Evolutionary conservation across 2,113 vertebrate species (phyloP).

Genomic region (Pteruthius melanotis): DNA sequence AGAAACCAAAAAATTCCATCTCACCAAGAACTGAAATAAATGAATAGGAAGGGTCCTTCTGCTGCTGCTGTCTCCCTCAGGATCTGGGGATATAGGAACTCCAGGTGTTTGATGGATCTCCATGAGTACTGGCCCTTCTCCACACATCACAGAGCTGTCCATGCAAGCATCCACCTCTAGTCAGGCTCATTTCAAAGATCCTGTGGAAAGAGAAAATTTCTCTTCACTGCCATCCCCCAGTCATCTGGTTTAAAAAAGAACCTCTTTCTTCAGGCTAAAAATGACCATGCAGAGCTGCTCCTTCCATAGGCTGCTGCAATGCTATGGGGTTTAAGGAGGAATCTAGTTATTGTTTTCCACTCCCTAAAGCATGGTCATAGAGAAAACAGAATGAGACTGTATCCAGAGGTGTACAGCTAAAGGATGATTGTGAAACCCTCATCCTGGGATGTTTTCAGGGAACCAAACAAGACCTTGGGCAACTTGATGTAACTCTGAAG

Average conservation of each 20-base stretch:
- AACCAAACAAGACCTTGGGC: not conserved
- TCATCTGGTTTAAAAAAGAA: not conserved
- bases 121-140: constrained; percentile 69
- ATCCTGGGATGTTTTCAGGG: not conserved
- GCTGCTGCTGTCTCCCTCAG: not conserved
- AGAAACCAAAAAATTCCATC: not conserved
- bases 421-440: not conserved
- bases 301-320: not conserved
- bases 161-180: constrained; percentile 63
- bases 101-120: constrained; percentile 61
- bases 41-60: not conserved
- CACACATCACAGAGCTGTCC: constrained; percentile 68
- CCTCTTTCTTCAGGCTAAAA: not conserved
- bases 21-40: not conserved
- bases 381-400: not conserved
- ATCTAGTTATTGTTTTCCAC: not conserved
- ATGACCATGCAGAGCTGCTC: not conserved
- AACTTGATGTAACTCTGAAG: not conserved
- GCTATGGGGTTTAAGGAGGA: not conserved
- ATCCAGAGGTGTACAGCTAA: not conserved
- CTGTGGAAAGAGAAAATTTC: constrained; percentile 71
- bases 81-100: not conserved
- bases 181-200: constrained; percentile 73
- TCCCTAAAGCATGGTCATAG: not conserved
- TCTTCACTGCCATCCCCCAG: not conserved